Evolutionary conservation across 2,797 vertebrate species (phyloP), one percentile per base, ranked within the genome.

Genomic region (Squalus acanthias): DNA sequence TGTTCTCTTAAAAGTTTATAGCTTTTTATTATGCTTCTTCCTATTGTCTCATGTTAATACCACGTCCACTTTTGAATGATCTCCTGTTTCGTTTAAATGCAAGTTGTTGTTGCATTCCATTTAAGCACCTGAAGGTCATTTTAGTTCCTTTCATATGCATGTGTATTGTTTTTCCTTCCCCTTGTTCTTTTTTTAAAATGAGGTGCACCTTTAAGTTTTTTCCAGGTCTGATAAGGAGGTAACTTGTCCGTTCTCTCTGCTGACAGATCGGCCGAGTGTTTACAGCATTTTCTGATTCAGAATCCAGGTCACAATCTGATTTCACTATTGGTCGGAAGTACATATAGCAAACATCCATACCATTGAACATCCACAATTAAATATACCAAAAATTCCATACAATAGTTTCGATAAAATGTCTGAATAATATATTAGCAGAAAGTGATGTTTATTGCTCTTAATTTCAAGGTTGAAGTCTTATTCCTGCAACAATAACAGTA

Each of bases 381-480:
- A 69, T 69, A 69, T 20, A 69, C 15, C 2, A 15, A 17, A 69
- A 69, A 69, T 17, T 69, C 2, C 67, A 69, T 1, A 69, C 17
- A 69, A 69, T 3, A 69, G 13, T 69, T 69, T 69, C 67, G 0
- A 69, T 69, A 69, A 69, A 69, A 69, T 69, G 67, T 17, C 17
- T 69, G 20, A 69, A 69, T 69, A 69, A 69, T 69, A 17, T 69
- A 17, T 76, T 76, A 82, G 76, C 33, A 82, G 33, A 82, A n/a
- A n/a, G 39, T 82, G 76, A 82, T 33, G 76, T 82, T 33, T 12
- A 82, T 39, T 82, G 26, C 33, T 82, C 76, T 82, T n/a, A 82
- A 15, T 33, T 82, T 82, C 97, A 96, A 97, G 97, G 97, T 96
- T 96, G 97, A 97, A 85, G 96, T 96, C 96, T 95, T 96, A 97